phyloP scores from a whole-genome alignment of 2,113 vertebrate genomes.

The Bos javanicus region DNA sequence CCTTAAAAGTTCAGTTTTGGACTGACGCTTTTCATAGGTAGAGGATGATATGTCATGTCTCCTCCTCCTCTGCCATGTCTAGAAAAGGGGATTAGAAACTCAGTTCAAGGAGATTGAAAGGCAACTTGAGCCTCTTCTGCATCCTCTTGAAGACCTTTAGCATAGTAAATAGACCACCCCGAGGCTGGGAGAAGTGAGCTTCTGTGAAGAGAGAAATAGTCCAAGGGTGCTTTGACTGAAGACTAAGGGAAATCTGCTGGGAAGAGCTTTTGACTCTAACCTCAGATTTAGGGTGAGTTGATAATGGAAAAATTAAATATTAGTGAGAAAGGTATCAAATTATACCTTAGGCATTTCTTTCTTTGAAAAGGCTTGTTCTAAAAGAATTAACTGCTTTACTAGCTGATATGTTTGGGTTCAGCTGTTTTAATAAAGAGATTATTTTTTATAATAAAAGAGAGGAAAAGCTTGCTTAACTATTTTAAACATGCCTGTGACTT shows the following conservation, averaged over 20 bases:
- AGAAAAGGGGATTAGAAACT: slow-evolving; percentile 29
- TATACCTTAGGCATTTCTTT: slow-evolving; percentile 52
- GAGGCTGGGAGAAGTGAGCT: not conserved
- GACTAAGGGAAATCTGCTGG: not conserved
- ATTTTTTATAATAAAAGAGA: slow-evolving; percentile 57
- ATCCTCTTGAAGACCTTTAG: not conserved
- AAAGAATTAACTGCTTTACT: slow-evolving; percentile 64
- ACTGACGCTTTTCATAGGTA: not conserved
- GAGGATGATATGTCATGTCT: not conserved
- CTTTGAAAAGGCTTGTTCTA: slow-evolving; percentile 30
- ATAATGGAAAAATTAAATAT: slow-evolving; percentile 58
- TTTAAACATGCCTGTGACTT: slow-evolving; percentile 58
- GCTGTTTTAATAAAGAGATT: slow-evolving; percentile 64
- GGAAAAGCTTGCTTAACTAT: slow-evolving; percentile 58
- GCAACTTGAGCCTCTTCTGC: not conserved
- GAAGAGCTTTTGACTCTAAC: slow-evolving; percentile 10
- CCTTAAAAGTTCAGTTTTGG: slow-evolving; percentile 1
- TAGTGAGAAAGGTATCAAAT: slow-evolving; percentile 56
- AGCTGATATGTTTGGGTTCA: slow-evolving; percentile 46
- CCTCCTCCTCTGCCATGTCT: not conserved
- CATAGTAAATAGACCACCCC: not conserved
- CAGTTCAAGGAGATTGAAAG: not conserved
- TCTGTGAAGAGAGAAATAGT: not conserved
- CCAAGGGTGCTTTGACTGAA: not conserved
- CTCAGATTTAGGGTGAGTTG: slow-evolving; percentile 28